A percentile compares a stretch with the other conserved stretches of the same genome.
Evolutionary conservation across 2,888 invertebrate species (phyloP).

Genomic region (Brassicogethes aeneus): DNA sequence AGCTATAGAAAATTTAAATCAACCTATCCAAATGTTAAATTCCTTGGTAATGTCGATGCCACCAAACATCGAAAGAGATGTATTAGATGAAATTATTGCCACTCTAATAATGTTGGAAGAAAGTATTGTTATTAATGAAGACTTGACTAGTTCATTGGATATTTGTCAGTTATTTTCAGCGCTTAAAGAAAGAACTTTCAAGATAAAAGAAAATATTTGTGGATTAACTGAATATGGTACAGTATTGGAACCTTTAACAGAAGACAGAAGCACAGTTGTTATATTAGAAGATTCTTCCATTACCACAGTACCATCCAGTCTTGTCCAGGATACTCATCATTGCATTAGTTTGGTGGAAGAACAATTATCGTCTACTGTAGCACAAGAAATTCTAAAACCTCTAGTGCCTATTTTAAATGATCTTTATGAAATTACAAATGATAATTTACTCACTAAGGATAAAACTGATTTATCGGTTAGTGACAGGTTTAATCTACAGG

Average conservation of each 20-base stretch:
- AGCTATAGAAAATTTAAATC: conserved; percentile 43
- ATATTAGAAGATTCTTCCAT: conserved; percentile 24
- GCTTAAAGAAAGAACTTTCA: conserved; percentile 28
- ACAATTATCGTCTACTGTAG: conserved; percentile 13
- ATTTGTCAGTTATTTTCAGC: conserved; percentile 27
- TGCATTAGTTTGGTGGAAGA: conserved; percentile 20
- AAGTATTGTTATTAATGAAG: conserved; percentile 28
- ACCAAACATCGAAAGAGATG: conserved; percentile 21
- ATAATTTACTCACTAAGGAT: conserved; percentile 39
- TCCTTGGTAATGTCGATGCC: conserved; percentile 31
- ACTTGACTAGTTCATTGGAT: conserved; percentile 24
- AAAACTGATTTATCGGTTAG: conserved; percentile 40
- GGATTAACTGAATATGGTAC: conserved; percentile 27
- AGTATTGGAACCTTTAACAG: conserved; percentile 15
- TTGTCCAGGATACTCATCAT: conserved; percentile 26
- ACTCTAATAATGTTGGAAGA: conserved; percentile 35
- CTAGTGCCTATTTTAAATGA: conserved; percentile 35
- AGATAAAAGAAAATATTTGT: conserved; percentile 33
- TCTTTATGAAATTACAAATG: conserved; percentile 42
- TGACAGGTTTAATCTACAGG: conserved; percentile 39
- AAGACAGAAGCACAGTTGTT: conserved; percentile 24
- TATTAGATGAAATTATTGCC: conserved; percentile 32
- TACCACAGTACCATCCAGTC: conserved; percentile 23
- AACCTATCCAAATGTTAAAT: conserved; percentile 42
- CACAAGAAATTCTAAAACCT: conserved; percentile 18